Base-by-base conservation (phyloP, 2,113 vertebrate genomes). In the Accipiter cooperii region DNA sequence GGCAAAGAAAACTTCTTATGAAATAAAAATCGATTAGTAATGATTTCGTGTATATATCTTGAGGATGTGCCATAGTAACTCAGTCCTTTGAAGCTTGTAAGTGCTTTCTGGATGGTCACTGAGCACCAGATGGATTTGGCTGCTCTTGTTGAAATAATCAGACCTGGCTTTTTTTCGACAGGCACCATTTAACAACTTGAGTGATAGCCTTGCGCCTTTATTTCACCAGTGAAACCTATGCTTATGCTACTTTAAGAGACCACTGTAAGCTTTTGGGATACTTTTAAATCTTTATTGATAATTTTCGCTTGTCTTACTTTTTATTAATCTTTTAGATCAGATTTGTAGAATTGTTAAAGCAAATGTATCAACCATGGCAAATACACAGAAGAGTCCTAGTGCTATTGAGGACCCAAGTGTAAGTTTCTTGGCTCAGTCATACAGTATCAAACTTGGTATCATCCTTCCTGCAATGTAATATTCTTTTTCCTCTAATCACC, bases 101-200 rank as follows among this genome's bases (percentile, higher is more conserved):
- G 81, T 93, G 63, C 58, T 86, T 96, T 97, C 79, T 90, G 85
- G 78, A 95, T 94, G 96, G 92, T 96, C 84, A 51, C 80, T 94
- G 91, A 97, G 68, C 97, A 95, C 91, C 87, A 96, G 97, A 97
- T 97, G 93, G 94, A 96, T 97, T 96, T 97, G 88, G n/a, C 91
- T 96, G 93, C 96, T 96, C 5, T 65, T 38, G 73, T 82, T 82
- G 75, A 81, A 90, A 91, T 93, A 96, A 96, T 97, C 87, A 94
- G 94, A 58, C 68, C 46, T 87, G 89, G 60, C 46, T 75, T 89
- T 93, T 96, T 96, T 96, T 82, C 97, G 96, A 95, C 90, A 97
- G 91, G 80, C 80, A 47, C 85, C 96, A 93, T 97, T 97, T 97
- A 97, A 74, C 94, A 97, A 82, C 2, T 25, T 95, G 96, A 97